Evolutionary conservation across 2,797 vertebrate species (phyloP).

Genomic region (Eulemur rubriventer): DNA sequence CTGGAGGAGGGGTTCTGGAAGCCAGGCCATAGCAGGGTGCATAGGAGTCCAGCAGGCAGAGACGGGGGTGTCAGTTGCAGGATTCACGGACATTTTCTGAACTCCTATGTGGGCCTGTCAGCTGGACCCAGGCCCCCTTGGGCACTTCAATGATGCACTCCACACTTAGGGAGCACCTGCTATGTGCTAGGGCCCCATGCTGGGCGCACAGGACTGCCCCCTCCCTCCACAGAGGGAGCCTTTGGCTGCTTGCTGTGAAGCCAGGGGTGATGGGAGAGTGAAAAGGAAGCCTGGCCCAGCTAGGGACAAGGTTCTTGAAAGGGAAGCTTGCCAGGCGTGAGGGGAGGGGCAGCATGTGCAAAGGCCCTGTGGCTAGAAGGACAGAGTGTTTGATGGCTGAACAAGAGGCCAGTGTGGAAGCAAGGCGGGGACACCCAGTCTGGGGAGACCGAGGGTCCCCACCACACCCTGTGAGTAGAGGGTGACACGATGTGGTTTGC

Average conservation of each 20-base stretch:
- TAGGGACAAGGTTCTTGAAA: neutral
- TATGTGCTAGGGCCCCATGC: neutral
- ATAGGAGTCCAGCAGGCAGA: neutral
- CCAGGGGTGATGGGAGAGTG: neutral
- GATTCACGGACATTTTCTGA: neutral
- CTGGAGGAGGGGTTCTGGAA: neutral
- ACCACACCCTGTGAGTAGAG: rapidly evolving
- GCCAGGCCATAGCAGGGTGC: neutral
- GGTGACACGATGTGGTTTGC: neutral
- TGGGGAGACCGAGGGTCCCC: neutral
- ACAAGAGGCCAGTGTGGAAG: neutral
- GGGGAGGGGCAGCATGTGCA: neutral
- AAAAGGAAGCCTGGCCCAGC: neutral
- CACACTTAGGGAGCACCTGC: neutral
- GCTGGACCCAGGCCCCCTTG: neutral
- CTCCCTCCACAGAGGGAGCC: rapidly evolving
- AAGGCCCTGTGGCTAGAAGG: neutral
- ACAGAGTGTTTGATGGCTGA: neutral
- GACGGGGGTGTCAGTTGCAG: neutral
- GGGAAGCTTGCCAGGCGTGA: no score
- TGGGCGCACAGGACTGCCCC: neutral
- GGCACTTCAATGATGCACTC: neutral
- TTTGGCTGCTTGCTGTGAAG: neutral
- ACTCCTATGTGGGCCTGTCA: neutral
- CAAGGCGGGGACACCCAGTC: rapidly evolving